Conservation (phyloP, 1,140 invertebrate species). For the Hydropsyche tenuis region DNA sequence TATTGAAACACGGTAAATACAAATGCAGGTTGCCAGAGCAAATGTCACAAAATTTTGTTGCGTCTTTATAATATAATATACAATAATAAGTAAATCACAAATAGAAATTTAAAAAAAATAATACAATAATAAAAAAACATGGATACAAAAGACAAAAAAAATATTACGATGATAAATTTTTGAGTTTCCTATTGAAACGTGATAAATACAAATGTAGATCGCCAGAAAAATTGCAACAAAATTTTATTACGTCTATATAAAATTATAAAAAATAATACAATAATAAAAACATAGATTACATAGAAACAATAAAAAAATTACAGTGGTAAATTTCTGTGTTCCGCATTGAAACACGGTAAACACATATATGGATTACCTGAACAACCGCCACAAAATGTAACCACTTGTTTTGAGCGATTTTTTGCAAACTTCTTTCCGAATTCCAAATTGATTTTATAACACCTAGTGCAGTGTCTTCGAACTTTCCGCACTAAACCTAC, state of each 20-base stretch:
- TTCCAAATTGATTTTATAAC: constrained; percentile 30
- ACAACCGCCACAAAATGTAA: constrained; percentile 32
- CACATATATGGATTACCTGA: constrained; percentile 18
- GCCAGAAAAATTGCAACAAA: not conserved
- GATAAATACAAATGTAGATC: not conserved
- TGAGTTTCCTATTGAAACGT: too few relatives aligned
- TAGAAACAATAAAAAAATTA: not conserved
- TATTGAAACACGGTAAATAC: too few relatives aligned
- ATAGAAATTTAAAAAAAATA: too few relatives aligned
- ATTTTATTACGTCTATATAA: not conserved
- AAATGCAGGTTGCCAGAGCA: too few relatives aligned
- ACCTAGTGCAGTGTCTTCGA: constrained; percentile 27
- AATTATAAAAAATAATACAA: not conserved
- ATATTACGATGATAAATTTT: too few relatives aligned
- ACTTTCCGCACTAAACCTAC: constrained; percentile 25
- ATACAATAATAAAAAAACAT: too few relatives aligned
- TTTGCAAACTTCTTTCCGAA: constrained; percentile 23
- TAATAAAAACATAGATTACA: not conserved
- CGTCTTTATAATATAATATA: too few relatives aligned
- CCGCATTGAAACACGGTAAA: constrained; percentile 27
- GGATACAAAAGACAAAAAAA: too few relatives aligned
- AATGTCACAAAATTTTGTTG: too few relatives aligned
- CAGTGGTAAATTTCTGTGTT: constrained; percentile 6
- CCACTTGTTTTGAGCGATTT: constrained; percentile 26
- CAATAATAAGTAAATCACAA: not conserved